A percentile compares a stretch with the other conserved stretches of the same genome.
phyloP scores from a whole-genome alignment of 2,797 vertebrate genomes.

The Labroides dimidiatus region DNA sequence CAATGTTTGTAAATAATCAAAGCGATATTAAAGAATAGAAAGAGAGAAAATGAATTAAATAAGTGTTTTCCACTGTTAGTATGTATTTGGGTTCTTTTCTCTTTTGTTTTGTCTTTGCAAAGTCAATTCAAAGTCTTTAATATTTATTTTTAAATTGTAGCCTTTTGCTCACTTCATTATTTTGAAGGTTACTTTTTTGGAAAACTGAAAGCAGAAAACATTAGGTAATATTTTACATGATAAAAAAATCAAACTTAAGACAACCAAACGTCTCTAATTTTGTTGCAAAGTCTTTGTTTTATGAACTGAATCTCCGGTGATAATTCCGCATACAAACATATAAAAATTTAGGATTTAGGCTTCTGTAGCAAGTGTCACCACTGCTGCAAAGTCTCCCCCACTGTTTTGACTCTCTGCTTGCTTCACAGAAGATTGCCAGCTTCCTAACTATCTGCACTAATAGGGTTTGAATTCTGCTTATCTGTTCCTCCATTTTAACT shows the following conservation, averaged over 20 bases:
- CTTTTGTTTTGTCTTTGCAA: constrained; percentile 46
- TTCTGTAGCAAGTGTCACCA: too few species aligned
- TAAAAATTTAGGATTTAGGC: too few species aligned
- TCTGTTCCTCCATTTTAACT: too few species aligned
- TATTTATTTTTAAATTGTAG: constrained; percentile 26
- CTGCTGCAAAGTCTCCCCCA: too few species aligned
- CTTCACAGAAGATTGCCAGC: too few species aligned
- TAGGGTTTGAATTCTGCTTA: too few species aligned
- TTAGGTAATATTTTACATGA: not conserved
- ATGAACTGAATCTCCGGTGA: too few species aligned
- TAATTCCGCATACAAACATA: too few species aligned
- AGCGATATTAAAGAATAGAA: not conserved
- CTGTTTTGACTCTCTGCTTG: too few species aligned
- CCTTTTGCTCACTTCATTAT: constrained; percentile 7
- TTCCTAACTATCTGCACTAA: too few species aligned
- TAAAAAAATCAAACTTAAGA: not conserved
- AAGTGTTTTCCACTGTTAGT: constrained; percentile 58
- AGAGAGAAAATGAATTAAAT: constrained; percentile 61
- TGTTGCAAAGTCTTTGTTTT: too few species aligned
- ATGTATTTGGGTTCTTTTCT: constrained; percentile 56
- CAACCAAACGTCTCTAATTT: not conserved
- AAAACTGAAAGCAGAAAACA: not conserved
- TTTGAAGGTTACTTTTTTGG: not conserved
- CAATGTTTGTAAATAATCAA: constrained; percentile 72
- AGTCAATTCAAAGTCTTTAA: constrained; percentile 32